Conservation (phyloP, 1,140 invertebrate species). For the Lamellibrachia luymesi region DNA sequence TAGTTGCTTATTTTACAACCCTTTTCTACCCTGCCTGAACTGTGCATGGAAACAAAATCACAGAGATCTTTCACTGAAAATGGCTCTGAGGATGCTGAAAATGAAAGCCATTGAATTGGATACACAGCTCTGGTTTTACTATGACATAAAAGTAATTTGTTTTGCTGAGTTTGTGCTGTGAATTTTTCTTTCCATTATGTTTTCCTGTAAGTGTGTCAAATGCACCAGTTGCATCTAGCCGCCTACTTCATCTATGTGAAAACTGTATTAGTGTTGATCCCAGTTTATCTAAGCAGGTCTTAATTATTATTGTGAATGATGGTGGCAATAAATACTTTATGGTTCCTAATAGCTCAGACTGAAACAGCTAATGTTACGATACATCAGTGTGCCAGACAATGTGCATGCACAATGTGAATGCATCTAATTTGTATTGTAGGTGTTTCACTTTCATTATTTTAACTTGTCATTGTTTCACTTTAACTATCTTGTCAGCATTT, state of each 20-base stretch:
- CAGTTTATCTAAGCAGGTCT: not conserved
- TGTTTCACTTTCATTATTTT: not conserved
- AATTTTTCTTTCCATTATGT: no score
- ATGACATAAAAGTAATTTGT: no score
- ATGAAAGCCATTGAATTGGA: no score
- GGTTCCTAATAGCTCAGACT: not conserved
- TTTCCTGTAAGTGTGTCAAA: not conserved
- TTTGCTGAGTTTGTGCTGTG: no score
- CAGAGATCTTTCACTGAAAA: no score
- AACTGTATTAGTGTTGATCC: not conserved
- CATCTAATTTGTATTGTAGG: not conserved
- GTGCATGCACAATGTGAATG: not conserved
- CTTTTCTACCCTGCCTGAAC: no score
- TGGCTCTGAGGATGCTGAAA: no score
- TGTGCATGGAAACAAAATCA: no score
- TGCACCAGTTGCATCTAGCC: not conserved
- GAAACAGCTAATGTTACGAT: not conserved
- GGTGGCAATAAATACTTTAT: not conserved
- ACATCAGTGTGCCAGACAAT: not conserved
- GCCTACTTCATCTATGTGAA: no score
- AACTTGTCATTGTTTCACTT: no score
- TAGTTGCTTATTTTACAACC: not conserved
- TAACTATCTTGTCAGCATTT: no score
- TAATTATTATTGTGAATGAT: not conserved
- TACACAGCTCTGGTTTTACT: no score